These are phyloP conservation scores for Huso huso DNA, from an alignment of 2,797 vertebrate species.

Conservation along the genomic window DNA sequence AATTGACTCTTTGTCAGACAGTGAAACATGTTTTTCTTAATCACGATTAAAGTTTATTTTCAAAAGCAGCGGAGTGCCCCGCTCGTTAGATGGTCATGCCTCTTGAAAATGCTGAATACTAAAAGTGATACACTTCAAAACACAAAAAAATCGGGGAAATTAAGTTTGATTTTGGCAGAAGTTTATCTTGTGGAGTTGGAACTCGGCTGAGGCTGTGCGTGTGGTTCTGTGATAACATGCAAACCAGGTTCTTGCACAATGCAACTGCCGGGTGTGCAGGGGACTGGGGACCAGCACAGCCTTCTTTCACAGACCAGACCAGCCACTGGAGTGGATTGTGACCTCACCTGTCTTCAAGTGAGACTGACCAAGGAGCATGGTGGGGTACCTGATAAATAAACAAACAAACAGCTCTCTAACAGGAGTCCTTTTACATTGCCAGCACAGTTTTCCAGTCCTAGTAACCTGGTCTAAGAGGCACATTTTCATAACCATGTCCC, in stretches of 20 bases:
- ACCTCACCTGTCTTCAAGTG: too few species aligned
- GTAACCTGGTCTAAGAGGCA: too few species aligned
- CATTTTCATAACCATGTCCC: too few species aligned
- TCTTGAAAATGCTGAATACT: neutral
- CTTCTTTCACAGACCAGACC: too few species aligned
- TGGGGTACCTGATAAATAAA: too few species aligned
- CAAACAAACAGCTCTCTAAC: too few species aligned
- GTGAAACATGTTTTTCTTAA: neutral
- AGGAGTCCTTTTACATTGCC: too few species aligned
- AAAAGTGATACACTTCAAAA: conserved; percentile 2
- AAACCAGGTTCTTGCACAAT: neutral
- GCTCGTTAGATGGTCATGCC: neutral
- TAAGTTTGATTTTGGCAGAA: neutral
- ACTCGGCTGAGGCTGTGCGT: conserved; percentile 6
- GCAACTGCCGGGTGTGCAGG: too few species aligned
- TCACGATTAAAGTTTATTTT: neutral
- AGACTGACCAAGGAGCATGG: too few species aligned
- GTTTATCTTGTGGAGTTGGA: conserved; percentile 11
- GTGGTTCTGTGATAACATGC: conserved; percentile 8
- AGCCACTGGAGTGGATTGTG: too few species aligned
- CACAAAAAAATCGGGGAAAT: neutral
- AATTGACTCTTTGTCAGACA: conserved; percentile 8
- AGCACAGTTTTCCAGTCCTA: too few species aligned
- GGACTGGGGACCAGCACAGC: too few species aligned
- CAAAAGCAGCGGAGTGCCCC: conserved; percentile 3